Conservation (phyloP, 2,113 vertebrate genomes). For the Channa maculata region DNA sequence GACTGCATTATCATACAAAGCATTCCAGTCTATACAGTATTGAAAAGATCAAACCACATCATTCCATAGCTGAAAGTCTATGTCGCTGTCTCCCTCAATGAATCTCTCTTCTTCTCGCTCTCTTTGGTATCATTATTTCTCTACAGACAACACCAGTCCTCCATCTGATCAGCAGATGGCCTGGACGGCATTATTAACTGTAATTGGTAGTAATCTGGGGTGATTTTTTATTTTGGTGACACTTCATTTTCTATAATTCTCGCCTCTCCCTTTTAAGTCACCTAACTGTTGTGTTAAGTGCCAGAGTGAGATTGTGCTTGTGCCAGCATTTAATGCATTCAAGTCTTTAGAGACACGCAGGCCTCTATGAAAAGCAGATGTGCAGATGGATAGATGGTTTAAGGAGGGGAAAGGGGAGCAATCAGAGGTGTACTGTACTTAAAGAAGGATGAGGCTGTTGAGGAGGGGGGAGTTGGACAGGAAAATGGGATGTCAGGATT, state of each 20-base stretch:
- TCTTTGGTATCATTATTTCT: conserved; percentile 40
- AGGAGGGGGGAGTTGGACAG: not conserved
- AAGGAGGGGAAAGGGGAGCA: conserved; percentile 56
- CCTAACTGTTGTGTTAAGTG: conserved; percentile 87
- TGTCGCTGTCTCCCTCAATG: conserved; percentile 55
- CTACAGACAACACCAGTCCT: conserved; percentile 52
- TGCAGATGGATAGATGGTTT: conserved; percentile 80
- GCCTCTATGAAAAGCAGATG: conserved; percentile 94
- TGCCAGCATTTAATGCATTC: conserved; percentile 90
- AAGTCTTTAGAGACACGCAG: conserved; percentile 87
- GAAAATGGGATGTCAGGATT: conserved; percentile 81
- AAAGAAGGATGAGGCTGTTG: conserved; percentile 31
- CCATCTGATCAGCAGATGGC: conserved; percentile 87
- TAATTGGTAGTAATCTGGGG: conserved; percentile 86
- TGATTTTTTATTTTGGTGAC: conserved; percentile 88
- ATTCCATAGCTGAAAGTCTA: conserved; percentile 50
- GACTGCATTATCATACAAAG: conserved; percentile 68
- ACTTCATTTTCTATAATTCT: conserved; percentile 93
- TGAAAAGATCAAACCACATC: conserved; percentile 66
- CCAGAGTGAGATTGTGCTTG: conserved; percentile 81
- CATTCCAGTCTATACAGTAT: conserved; percentile 57
- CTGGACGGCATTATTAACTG: conserved; percentile 78
- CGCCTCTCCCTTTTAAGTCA: conserved; percentile 88
- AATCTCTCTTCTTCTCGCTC: conserved; percentile 31
- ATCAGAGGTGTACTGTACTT: conserved; percentile 72